Percentiles rank a stretch among this genome's conserved stretches.
Conservation (phyloP, 2,888 invertebrate species). For the Tetragnatha montana region DNA sequence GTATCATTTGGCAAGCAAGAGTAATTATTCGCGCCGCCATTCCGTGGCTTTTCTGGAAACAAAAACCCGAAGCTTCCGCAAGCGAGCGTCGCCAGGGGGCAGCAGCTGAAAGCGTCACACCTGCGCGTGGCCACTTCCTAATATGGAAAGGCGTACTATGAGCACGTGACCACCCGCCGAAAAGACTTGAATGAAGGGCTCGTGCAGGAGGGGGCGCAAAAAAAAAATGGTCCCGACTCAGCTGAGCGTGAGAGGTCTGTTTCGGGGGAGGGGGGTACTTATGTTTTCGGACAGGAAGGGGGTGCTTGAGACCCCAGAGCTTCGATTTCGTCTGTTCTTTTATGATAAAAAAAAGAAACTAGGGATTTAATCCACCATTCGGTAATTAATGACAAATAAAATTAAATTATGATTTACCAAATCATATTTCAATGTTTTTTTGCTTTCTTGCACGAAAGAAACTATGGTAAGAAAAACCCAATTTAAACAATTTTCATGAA, state of each 20-base stretch:
- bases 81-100: slow-evolving; percentile 58
- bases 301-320: too few species aligned
- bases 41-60: neutral
- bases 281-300: too few species aligned
- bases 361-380: too few species aligned
- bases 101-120: slow-evolving; percentile 63
- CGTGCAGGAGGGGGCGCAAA: neutral
- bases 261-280: neutral
- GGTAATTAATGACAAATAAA: too few species aligned
- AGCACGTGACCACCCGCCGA: slow-evolving; percentile 34
- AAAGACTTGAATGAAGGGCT: slow-evolving; percentile 47
- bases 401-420: too few species aligned
- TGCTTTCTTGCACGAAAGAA: too few species aligned
- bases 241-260: neutral
- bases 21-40: neutral
- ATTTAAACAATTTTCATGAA: too few species aligned
- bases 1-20: neutral
- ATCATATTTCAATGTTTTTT: too few species aligned
- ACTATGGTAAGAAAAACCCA: too few species aligned
- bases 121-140: slow-evolving; percentile 66
- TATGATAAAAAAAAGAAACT: too few species aligned
- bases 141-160: slow-evolving; percentile 60
- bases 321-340: too few species aligned
- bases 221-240: neutral
- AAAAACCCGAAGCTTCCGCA: slow-evolving; percentile 30